Conservation (phyloP, 2,888 invertebrate genomes). For the Orthonevra nobilis region DNA sequence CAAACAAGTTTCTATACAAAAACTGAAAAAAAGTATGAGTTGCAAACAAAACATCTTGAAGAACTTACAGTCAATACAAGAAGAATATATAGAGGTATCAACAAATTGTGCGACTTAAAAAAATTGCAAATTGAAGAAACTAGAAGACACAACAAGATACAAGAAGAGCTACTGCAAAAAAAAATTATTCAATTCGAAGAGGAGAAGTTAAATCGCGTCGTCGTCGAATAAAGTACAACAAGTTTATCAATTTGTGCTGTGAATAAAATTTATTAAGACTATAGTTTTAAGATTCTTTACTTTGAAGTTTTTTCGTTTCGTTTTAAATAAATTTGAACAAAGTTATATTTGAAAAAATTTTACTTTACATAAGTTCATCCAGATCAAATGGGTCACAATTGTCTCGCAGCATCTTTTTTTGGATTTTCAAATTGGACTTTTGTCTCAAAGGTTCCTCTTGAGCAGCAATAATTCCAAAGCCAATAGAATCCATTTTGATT, state of each 20-base stretch:
- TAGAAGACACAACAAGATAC: background rate
- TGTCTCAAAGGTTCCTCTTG: background rate
- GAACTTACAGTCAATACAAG: too few species aligned
- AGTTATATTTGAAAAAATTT: too few species aligned
- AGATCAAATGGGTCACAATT: conserved; percentile 16
- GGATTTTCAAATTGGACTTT: conserved; percentile 7
- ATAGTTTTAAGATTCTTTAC: too few species aligned
- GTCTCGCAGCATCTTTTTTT: conserved; percentile 5
- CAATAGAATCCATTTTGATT: too few species aligned
- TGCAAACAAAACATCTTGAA: too few species aligned
- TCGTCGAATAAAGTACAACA: conserved; percentile 7
- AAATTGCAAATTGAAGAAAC: too few species aligned
- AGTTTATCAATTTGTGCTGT: conserved; percentile 5
- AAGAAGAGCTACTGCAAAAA: conserved; percentile 1
- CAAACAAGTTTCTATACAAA: too few species aligned
- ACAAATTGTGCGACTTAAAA: conserved; percentile 1
- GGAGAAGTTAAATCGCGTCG: too few species aligned
- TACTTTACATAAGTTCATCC: too few species aligned
- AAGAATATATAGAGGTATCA: background rate
- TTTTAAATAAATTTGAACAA: background rate
- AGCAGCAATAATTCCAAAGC: conserved; percentile 5
- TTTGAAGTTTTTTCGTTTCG: background rate
- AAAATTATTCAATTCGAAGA: too few species aligned
- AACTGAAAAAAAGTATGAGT: too few species aligned
- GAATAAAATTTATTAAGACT: conserved; percentile 2